phyloP scores from a whole-genome alignment of 2,113 vertebrate species.

The Festucalex cinctus region DNA sequence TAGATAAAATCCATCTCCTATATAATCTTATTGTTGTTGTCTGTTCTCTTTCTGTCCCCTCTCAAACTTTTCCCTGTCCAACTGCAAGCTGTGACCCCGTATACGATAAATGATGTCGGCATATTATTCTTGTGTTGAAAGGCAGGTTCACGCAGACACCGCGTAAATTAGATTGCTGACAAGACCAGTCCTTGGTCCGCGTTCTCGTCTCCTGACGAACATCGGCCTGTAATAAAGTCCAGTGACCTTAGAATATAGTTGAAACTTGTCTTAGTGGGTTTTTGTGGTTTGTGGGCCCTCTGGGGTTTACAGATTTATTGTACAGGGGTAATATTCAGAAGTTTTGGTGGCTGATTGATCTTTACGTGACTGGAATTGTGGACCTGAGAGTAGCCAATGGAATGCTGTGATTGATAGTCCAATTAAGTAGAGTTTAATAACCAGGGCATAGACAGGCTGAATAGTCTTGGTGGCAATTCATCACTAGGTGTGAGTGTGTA shows the following conservation, averaged over 20 bases:
- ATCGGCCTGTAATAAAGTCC: slow-evolving; percentile 14
- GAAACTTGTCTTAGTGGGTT: slow-evolving; percentile 12
- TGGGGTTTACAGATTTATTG: slow-evolving; percentile 21
- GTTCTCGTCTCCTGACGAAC: slow-evolving; percentile 15
- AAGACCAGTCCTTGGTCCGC: slow-evolving; percentile 20
- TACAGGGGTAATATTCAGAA: slow-evolving; percentile 32
- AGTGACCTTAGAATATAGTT: slow-evolving; percentile 7
- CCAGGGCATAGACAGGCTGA: slow-evolving; percentile 56
- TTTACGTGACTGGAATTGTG: slow-evolving; percentile 53
- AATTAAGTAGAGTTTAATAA: slow-evolving; percentile 73
- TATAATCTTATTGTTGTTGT: not conserved
- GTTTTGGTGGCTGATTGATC: slow-evolving; percentile 45
- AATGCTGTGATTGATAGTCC: slow-evolving; percentile 69
- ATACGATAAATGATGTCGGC: not conserved
- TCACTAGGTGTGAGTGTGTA: slow-evolving; percentile 50
- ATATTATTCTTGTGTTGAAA: slow-evolving; percentile 32
- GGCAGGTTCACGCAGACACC: slow-evolving; percentile 22
- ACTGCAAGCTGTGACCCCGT: not conserved
- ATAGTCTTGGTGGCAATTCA: slow-evolving; percentile 60
- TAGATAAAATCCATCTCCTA: not conserved
- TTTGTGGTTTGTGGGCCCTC: slow-evolving; percentile 17
- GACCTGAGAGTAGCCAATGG: slow-evolving; percentile 34
- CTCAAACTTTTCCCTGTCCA: not conserved
- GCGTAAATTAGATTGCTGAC: slow-evolving; percentile 36
- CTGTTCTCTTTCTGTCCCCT: not conserved